A percentile compares a stretch with the other conserved stretches of the same genome.
Conservation (phyloP, 2,888 invertebrate species). For the Drosophila yooni region DNA sequence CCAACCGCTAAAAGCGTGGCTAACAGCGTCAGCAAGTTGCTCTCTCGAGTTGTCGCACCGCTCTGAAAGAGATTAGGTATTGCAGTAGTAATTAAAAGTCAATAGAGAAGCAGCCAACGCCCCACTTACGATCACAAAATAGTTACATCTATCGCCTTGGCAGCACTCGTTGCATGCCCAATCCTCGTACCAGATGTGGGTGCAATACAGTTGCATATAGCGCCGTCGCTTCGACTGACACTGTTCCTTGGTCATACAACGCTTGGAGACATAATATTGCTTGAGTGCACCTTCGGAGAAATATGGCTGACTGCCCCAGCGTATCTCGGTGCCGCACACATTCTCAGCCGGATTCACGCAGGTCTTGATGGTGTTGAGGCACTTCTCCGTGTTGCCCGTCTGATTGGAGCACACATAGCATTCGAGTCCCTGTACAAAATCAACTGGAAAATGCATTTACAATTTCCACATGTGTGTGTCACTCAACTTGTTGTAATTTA, state of each 20-base stretch:
- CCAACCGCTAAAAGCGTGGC: conserved; percentile 30
- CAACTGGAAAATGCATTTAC: conserved; percentile 55
- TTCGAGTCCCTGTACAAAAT: conserved; percentile 88
- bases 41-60: conserved; percentile 39
- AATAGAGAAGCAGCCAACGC: conserved; percentile 8
- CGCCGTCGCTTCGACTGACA: conserved; percentile 90
- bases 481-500: conserved; percentile 19
- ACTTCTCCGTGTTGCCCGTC: conserved; percentile 96
- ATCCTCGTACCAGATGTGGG: conserved; percentile 97
- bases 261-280: conserved; percentile 96
- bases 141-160: conserved; percentile 97
- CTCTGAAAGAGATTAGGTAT: conserved; percentile 48
- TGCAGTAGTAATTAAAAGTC: not conserved
- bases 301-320: conserved; percentile 96
- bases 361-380: conserved; percentile 94
- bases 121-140: conserved; percentile 95
- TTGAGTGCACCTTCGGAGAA: conserved; percentile 97
- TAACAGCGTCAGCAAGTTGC: conserved; percentile 6
- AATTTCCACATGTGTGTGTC: conserved; percentile 28
- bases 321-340: conserved; percentile 90
- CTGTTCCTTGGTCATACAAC: conserved; percentile 92
- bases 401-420: conserved; percentile 98
- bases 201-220: conserved; percentile 90
- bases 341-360: conserved; percentile 91
- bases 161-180: conserved; percentile 99